Percentiles rank a stretch among this genome's conserved stretches.
phyloP scores from a whole-genome alignment of 2,113 vertebrate genomes.

The Colistium nudipinnis region DNA sequence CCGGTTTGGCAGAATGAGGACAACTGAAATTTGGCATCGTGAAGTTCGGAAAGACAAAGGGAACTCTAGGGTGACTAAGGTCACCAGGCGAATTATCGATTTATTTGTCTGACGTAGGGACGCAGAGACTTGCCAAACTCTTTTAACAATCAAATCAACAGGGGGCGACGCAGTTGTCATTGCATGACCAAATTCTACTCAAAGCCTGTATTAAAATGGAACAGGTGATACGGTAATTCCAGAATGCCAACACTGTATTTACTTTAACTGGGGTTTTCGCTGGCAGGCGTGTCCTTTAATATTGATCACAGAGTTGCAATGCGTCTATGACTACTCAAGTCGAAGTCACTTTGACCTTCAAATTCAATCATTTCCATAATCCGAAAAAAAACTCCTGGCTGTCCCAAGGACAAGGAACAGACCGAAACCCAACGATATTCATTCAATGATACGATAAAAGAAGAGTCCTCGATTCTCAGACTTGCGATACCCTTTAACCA shows the following conservation, averaged over 20 bases:
- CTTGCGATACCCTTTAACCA: neutral
- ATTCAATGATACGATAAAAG: neutral
- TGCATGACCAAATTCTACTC: neutral
- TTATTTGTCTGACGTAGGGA: neutral
- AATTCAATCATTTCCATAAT: too few species aligned
- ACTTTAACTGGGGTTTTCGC: too few species aligned
- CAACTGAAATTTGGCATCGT: neutral
- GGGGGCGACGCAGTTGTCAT: too few species aligned
- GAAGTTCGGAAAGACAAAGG: neutral
- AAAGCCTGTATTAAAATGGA: neutral
- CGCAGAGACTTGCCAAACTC: neutral
- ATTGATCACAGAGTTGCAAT: too few species aligned
- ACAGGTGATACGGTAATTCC: too few species aligned
- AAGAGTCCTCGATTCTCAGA: neutral
- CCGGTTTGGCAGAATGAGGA: constrained; percentile 17
- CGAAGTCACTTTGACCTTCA: too few species aligned
- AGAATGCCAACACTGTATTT: too few species aligned
- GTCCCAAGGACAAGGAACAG: neutral
- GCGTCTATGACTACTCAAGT: too few species aligned
- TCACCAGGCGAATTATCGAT: neutral
- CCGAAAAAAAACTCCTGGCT: too few species aligned
- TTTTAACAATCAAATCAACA: neutral
- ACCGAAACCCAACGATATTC: neutral
- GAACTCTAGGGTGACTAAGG: neutral
- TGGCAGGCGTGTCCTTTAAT: too few species aligned